Conservation (phyloP, 1,140 invertebrate species). For the Drosophila parabipectinata region DNA sequence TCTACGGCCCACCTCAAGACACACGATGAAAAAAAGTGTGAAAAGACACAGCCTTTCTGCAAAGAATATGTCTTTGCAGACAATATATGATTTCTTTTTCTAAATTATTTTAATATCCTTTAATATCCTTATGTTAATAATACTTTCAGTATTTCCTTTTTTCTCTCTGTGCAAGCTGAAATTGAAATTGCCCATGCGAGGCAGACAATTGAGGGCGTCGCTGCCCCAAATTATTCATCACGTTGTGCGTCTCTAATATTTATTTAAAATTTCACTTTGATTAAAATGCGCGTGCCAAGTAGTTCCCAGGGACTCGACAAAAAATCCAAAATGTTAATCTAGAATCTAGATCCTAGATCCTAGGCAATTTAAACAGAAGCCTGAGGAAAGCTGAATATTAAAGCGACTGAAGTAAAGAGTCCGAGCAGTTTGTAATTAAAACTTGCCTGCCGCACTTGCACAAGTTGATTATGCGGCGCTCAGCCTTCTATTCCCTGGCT, state of each 20-base stretch:
- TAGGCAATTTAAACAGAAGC: slow-evolving; percentile 68
- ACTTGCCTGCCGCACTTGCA: slow-evolving; percentile 61
- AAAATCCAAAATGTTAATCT: slow-evolving; percentile 37
- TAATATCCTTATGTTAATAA: too few relatives aligned
- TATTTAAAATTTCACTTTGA: slow-evolving; percentile 80
- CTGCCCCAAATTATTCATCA: slow-evolving; percentile 66
- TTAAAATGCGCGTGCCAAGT: slow-evolving; percentile 69
- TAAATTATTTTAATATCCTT: too few relatives aligned
- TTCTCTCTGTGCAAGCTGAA: slow-evolving; percentile 33
- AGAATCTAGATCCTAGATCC: slow-evolving; percentile 24
- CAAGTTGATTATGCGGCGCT: slow-evolving; percentile 68
- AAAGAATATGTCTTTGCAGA: too few relatives aligned
- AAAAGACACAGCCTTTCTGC: neutral
- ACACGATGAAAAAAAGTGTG: too few relatives aligned
- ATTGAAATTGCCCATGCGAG: slow-evolving; percentile 62
- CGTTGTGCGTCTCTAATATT: slow-evolving; percentile 62
- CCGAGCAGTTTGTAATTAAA: slow-evolving; percentile 71
- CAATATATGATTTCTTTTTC: too few relatives aligned
- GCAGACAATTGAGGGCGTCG: slow-evolving; percentile 49
- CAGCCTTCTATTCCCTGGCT: slow-evolving; percentile 27
- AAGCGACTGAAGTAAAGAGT: slow-evolving; percentile 14
- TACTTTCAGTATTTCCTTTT: neutral
- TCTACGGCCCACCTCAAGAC: neutral
- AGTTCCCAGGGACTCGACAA: slow-evolving; percentile 48
- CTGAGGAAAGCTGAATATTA: slow-evolving; percentile 1